Base-by-base conservation (phyloP, 2,113 vertebrate genomes). In the Papio anubis region DNA sequence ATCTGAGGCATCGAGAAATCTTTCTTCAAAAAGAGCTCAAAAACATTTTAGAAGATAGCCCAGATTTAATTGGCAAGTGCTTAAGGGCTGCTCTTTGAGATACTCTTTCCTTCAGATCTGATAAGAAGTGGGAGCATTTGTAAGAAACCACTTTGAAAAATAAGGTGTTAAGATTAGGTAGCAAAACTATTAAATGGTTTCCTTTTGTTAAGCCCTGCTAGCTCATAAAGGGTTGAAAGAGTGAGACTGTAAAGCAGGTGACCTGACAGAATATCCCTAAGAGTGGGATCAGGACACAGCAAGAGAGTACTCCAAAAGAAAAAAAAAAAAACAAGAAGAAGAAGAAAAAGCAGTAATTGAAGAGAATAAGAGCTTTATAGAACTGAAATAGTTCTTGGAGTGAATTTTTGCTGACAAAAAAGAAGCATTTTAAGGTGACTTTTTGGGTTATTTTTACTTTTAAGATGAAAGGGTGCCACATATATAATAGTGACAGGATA, bases 1-100 rank as follows among this genome's bases (percentile, higher is more conserved):
- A 96, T 90, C 75, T 89, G 94, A 98, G 72, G 80, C 50, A 59
- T 14, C 59, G 68, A 95, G 55, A 97, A 96, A 93, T 68, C n/a
- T 30, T 81, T 68, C 95, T 94, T 96, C 85, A 94, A 95, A 98
- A 68, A 40, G 52, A 97, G 43, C 61, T 94, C 72, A 83, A 76
- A 89, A 93, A 89, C 85, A 82, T 83, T 82, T 55, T 27, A 97
- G 85, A 48, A 94, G 79, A 82, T 25, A 93, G 90, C 43, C 23
- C 59, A 79, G 40, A 79, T 97, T 98, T 97, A 98, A 98, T 96
- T 98, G 96, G 85, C 96, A 95, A 97, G 91, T 89, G 72, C 78
- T 96, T 94, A 97, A 93, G 84, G 64, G 94, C 86, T 97, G 17
- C 80, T 82, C 57, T 93, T 79, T 94, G 96, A 95, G 89, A 89